These are phyloP conservation scores for Equus quagga DNA, from an alignment of 2,113 vertebrate genomes.

Conservation along the genomic window DNA sequence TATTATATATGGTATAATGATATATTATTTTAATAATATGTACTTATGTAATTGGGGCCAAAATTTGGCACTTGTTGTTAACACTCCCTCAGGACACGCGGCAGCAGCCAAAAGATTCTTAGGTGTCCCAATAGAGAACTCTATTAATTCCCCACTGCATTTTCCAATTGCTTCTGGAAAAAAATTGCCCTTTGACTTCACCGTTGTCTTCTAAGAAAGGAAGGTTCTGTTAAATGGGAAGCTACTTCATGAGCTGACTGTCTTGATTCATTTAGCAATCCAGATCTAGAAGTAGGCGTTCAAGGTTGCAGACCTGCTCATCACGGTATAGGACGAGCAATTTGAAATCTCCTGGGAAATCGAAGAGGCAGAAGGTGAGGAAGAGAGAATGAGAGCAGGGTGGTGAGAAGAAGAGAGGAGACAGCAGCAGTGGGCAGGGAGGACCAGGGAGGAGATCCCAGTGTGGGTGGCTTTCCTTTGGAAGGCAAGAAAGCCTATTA, in stretches of 20 bases:
- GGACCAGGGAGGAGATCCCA: not conserved
- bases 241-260: not conserved
- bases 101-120: not conserved
- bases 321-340: not conserved
- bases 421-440: not conserved
- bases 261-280: not conserved
- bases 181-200: not conserved
- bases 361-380: not conserved
- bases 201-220: not conserved
- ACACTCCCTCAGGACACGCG: not conserved
- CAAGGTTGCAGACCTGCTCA: not conserved
- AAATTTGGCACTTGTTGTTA: not conserved
- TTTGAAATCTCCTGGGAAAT: not conserved
- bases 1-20: not conserved
- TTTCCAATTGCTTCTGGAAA: not conserved
- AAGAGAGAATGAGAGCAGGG: not conserved
- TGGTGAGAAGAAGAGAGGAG: no score
- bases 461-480: not conserved
- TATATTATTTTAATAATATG: not conserved
- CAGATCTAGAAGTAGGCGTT: not conserved
- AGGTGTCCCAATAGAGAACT: not conserved
- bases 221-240: not conserved
- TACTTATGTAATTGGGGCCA: not conserved
- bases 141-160: not conserved
- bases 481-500: not conserved